These are phyloP conservation scores for Anthrax anthrax DNA, from an alignment of 2,888 invertebrate species.

Conservation along the genomic window DNA sequence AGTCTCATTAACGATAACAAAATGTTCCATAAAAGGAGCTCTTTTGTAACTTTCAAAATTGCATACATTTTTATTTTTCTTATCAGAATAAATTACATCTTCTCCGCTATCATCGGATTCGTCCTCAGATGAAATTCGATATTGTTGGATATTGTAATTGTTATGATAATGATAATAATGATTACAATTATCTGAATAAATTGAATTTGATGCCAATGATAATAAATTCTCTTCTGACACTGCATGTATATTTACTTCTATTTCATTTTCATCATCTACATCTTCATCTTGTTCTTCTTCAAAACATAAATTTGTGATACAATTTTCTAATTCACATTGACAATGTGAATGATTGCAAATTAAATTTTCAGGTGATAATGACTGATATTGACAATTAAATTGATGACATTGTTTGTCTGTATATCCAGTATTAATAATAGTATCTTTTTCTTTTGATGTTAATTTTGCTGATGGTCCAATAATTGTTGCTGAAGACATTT, in stretches of 20 bases:
- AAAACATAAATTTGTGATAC: not conserved
- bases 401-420: not conserved
- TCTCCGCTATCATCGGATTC: not conserved
- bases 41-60: not conserved
- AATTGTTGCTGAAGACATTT: too few species aligned
- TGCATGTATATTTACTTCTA: too few species aligned
- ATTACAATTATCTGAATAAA: not conserved
- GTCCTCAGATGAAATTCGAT: not conserved
- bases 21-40: conserved; percentile 8
- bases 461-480: not conserved
- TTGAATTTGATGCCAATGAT: not conserved
- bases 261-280: too few species aligned
- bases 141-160: not conserved
- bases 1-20: conserved; percentile 13
- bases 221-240: not conserved
- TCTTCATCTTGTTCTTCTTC: not conserved
- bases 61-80: conserved; percentile 2
- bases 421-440: not conserved
- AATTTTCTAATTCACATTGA: not conserved
- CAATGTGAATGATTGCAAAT: not conserved
- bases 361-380: not conserved
- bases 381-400: not conserved
- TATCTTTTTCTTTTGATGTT: not conserved
- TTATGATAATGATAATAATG: conserved; percentile 3
- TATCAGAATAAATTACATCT: conserved; percentile 2